A percentile compares a stretch with the other conserved stretches of the same genome.
These are phyloP conservation scores for Drosophila pseudotakahashii DNA, from an alignment of 2,888 invertebrate species.

Conservation along the genomic window DNA sequence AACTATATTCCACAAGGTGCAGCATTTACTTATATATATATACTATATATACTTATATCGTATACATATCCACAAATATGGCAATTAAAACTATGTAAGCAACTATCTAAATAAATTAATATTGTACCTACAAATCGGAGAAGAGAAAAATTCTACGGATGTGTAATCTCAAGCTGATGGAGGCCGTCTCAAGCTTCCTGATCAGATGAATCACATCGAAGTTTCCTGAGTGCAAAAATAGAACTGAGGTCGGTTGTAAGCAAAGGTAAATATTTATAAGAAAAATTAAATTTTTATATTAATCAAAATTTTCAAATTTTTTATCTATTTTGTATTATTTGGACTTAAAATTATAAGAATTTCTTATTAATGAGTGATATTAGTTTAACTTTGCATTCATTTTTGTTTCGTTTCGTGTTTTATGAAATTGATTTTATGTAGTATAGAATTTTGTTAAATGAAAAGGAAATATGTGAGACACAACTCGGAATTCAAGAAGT, in stretches of 20 bases:
- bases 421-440: too few relatives aligned
- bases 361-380: too few relatives aligned
- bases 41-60: slow-evolving; percentile 10
- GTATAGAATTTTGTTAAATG: not conserved
- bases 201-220: slow-evolving; percentile 21
- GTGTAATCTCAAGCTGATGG: not conserved
- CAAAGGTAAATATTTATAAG: too few relatives aligned
- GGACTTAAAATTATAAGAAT: too few relatives aligned
- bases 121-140: not conserved
- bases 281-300: too few relatives aligned
- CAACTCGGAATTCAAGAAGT: not conserved
- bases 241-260: too few relatives aligned
- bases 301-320: too few relatives aligned
- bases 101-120: slow-evolving; percentile 17
- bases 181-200: slow-evolving; percentile 6
- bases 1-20: slow-evolving; percentile 6
- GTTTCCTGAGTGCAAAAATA: not conserved
- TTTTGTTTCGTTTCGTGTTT: not conserved
- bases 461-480: not conserved
- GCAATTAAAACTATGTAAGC: slow-evolving; percentile 33
- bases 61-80: slow-evolving; percentile 41
- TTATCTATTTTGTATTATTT: too few relatives aligned
- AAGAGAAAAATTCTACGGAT: not conserved
- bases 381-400: not conserved
- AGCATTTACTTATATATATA: slow-evolving; percentile 10